A percentile compares a stretch with the other conserved stretches of the same genome.
Evolutionary conservation across 2,113 vertebrate genomes (phyloP).

Genomic region (Onychorhynchus coronatus): DNA sequence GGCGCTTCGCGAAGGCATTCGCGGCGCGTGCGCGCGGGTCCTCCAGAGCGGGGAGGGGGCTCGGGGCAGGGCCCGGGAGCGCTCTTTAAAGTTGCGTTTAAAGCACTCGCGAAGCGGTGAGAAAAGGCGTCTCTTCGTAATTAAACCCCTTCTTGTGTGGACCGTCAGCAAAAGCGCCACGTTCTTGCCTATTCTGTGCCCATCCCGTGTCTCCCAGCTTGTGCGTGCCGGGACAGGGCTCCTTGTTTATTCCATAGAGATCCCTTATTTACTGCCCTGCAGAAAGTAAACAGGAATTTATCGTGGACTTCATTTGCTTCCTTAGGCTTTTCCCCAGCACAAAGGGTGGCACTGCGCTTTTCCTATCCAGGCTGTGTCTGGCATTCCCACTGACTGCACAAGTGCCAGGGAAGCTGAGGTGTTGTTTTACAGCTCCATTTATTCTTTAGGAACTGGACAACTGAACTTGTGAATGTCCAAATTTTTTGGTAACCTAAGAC

Average conservation of each 20-base stretch:
- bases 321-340: not conserved
- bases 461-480: not conserved
- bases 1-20: fast-evolving
- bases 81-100: fast-evolving
- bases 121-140: too few species aligned
- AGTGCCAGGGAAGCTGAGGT: not conserved
- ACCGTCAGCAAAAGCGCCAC: fast-evolving
- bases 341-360: not conserved
- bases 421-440: not conserved
- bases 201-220: fast-evolving
- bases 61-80: fast-evolving
- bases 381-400: not conserved
- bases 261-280: not conserved
- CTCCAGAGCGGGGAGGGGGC: too few species aligned
- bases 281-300: not conserved
- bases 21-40: not conserved
- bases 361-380: not conserved
- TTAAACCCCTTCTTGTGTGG: fast-evolving
- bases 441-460: not conserved
- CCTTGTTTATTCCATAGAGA: fast-evolving
- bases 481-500: not conserved
- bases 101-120: fast-evolving
- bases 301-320: not conserved
- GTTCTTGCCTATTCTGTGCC: not conserved
- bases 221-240: not conserved